Evolutionary conservation across 2,888 invertebrate genomes (phyloP).

Genomic region (Hemithea aestivaria): DNA sequence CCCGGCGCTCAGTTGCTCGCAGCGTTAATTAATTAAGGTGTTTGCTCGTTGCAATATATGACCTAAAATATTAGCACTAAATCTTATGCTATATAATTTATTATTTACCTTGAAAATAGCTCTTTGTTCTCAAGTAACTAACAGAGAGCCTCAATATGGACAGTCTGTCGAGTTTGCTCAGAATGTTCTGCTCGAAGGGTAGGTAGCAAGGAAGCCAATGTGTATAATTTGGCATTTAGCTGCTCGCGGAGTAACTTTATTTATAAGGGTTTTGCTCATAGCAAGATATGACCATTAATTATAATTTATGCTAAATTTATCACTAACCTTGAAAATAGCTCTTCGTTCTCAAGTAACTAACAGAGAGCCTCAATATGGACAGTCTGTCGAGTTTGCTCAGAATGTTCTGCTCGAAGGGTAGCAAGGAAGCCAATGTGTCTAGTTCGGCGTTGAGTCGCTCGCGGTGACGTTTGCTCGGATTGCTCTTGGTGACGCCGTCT

Average conservation of each 20-base stretch:
- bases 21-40: too few species aligned
- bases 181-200: conserved; percentile 99
- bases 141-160: conserved; percentile 98
- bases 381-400: conserved; percentile 98
- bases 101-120: conserved; percentile 99
- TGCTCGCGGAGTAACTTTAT: too few species aligned
- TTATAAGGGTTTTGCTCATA: too few species aligned
- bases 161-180: conserved; percentile 98
- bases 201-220: conserved; percentile 93
- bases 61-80: too few species aligned
- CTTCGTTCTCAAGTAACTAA: conserved; percentile 98
- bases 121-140: conserved; percentile 98
- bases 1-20: too few species aligned
- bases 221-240: conserved; percentile 98
- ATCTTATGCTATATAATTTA: too few species aligned
- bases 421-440: conserved; percentile 95
- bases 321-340: conserved; percentile 99
- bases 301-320: too few species aligned
- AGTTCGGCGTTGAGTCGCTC: conserved; percentile 98
- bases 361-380: conserved; percentile 97
- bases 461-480: conserved; percentile 98
- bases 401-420: conserved; percentile 98
- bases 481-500: conserved; percentile 96
- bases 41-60: too few species aligned
- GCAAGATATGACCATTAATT: too few species aligned